Base-by-base conservation (phyloP, 1,140 invertebrate species). In the Coptotermes formosanus region DNA sequence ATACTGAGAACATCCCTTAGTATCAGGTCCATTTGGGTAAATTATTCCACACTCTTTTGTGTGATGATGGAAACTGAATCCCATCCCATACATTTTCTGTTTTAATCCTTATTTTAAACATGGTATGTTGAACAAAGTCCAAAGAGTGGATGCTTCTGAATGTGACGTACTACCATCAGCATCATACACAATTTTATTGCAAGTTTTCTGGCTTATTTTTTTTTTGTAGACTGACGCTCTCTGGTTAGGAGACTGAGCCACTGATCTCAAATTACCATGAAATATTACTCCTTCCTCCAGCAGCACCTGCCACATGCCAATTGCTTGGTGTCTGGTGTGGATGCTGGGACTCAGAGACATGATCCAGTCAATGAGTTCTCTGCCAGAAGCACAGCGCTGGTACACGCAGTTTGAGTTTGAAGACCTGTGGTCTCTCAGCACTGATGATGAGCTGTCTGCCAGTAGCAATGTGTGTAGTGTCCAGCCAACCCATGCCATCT, bases 281-380 rank as follows among this genome's bases (percentile, higher is more conserved):
- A 93, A 92, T 87, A 97, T 93, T 82, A 97, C 93, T 75, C 95
- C 95, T 91, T 97, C 95, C 90, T 97, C 96, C 43, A 97, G 91
- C n/a, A 97, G 90, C 0, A 94, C 95, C 89, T 97, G 96, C 95
- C 96, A 97, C 94, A 97, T 96, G 44, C 94, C 95, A 30, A 94
- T 93, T 45, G 96, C 95, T 88, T 96, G 95, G 86, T 93, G 93
- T 86, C 96, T 91, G n/a, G 94, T 94, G 91, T 91, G 91, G 84
- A 92, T 92, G 88, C 83, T 86, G 64, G 91, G 90, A 81, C 91
- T 91, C 59, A 93, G 90, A 86, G 90, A 91, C 87, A 96, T 90
- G 45, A 97, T 89, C 96, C 96, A 97, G 89, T 97, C 95, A 3
- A 86, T 64, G 12, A 84, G 86, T 30, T 94, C 91, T 3, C 92